Base-by-base conservation (phyloP, 2,797 vertebrate genomes). In the Acomys russatus region DNA sequence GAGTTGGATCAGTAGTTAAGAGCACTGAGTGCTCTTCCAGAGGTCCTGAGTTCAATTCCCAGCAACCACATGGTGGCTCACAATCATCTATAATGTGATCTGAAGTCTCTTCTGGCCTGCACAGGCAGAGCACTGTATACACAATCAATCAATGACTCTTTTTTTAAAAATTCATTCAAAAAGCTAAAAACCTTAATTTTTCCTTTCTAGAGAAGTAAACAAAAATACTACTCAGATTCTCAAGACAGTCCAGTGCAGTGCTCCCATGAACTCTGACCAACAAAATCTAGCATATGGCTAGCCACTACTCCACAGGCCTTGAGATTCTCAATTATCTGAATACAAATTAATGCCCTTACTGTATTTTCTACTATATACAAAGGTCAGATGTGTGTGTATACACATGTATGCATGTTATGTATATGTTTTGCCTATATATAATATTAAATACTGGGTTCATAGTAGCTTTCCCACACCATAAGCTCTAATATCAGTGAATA, bases 181-280 rank as follows among this genome's bases (percentile, higher is more conserved):
- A 35, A 61, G n/a, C 33, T 79, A 87, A 92, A 80, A 87, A 30
- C n/a, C 61, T 90, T 76, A 44, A 80, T 61, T 95, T 30, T 10
- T 17, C 14, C 63, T 70, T 92, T 90, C 56, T 90, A 71, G 87
- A 97, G 54, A 66, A 88, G 56, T 83, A 71, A 88, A 23, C 9
- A 95, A 90, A 30, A 87, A 68, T 2, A 68, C 4, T 90, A 9
- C 8, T 44, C n/a, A 96, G 11, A 80, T 78, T 22, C 22, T 92
- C 77, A 90, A 90, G 54, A 90, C 15, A 61, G 18, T 79, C 22
- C 49, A 87, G 63, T 30, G 9, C 56, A 92, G 38, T 33, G 22
- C 12, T 85, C 14, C 61, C 2, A 5, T 84, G 66, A 7, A 33
- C 6, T 2, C 38, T 49, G 38, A 38, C 1, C 28, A 44, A 49